Evolutionary conservation across 2,797 vertebrate genomes (phyloP), one percentile per base, ranked within the genome.

Genomic region (Aphelocoma californica): DNA sequence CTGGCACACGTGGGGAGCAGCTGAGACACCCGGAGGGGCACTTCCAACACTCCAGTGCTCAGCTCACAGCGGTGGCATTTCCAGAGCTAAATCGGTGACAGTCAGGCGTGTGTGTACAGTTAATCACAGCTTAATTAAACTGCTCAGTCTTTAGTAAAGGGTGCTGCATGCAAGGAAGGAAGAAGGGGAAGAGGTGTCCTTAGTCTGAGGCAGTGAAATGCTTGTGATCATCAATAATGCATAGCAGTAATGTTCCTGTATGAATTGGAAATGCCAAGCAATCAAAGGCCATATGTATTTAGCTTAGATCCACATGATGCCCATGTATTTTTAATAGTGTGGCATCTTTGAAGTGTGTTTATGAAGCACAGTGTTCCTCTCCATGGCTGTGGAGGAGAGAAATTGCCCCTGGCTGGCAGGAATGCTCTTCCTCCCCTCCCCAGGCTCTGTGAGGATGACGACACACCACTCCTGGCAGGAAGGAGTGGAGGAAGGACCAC

Each of bases 281-380:
- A 97, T 97, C 97, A 97, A 97, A 98, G 97, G 97, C 97, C 97
- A 96, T 98, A 97, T 98, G 97, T 98, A 97, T 97, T 98, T 96
- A 97, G 97, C 97, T 97, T 96, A 97, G 96, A 97, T 97, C 97
- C 96, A 95, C 96, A 96, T 53, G 97, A 91, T 94, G 91, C 93
- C 95, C 96, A 97, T 97, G 95, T 97, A 97, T 98, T 98, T 97
- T 97, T 98, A 97, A 98, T 98, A 95, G 96, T 67, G 77, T 95
- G 92, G 90, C 90, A 94, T 97, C 95, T 97, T 97, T 97, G 95
- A 97, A 96, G 87, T 93, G 97, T 97, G 97, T 97, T 98, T 97
- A 96, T 96, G 81, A 92, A 95, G 78, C 88, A 54, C 83, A 95
- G 87, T 25, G 0, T 34, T 96, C 90, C 94, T 86, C 93, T 97